Percentiles rank a stretch among this genome's conserved stretches.
phyloP scores from a whole-genome alignment of 2,888 invertebrate genomes.

The Stenchaetothrips biformis region DNA sequence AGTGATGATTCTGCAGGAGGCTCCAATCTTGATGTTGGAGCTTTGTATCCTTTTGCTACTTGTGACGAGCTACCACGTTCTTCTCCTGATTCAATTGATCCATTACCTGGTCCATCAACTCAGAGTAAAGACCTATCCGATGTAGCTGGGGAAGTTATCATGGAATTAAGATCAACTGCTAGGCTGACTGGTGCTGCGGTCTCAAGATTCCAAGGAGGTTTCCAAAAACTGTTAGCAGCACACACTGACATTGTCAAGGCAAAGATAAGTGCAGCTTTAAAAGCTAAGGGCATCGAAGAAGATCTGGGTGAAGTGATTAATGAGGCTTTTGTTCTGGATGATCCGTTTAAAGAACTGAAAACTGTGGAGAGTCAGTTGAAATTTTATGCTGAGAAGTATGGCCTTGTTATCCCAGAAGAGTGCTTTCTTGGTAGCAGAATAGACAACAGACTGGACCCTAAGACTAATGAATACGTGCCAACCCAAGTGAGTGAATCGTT shows the following conservation, averaged over 20 bases:
- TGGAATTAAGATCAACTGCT: background rate
- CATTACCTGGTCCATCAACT: background rate
- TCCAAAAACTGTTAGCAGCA: background rate
- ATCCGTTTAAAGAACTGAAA: background rate
- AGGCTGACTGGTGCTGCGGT: background rate
- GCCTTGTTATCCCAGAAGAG: background rate
- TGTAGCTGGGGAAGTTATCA: background rate
- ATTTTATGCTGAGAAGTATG: background rate
- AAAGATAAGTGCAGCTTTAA: background rate
- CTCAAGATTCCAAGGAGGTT: background rate
- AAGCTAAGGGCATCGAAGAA: background rate
- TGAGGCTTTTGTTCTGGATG: background rate
- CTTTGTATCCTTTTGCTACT: too few species aligned
- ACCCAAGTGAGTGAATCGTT: slow-evolving; percentile 2
- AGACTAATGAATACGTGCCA: background rate
- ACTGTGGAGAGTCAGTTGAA: background rate
- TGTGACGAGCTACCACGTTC: too few species aligned
- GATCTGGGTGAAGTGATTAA: background rate
- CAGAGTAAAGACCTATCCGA: background rate
- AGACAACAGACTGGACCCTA: background rate
- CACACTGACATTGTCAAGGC: too few species aligned
- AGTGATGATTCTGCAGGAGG: too few species aligned
- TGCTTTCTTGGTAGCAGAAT: background rate
- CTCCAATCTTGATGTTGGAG: too few species aligned
- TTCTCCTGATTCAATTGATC: too few species aligned